A percentile compares a stretch with the other conserved stretches of the same genome.
These are phyloP conservation scores for Yponomeuta evonymella DNA, from an alignment of 2,888 invertebrate genomes.

Conservation along the genomic window DNA sequence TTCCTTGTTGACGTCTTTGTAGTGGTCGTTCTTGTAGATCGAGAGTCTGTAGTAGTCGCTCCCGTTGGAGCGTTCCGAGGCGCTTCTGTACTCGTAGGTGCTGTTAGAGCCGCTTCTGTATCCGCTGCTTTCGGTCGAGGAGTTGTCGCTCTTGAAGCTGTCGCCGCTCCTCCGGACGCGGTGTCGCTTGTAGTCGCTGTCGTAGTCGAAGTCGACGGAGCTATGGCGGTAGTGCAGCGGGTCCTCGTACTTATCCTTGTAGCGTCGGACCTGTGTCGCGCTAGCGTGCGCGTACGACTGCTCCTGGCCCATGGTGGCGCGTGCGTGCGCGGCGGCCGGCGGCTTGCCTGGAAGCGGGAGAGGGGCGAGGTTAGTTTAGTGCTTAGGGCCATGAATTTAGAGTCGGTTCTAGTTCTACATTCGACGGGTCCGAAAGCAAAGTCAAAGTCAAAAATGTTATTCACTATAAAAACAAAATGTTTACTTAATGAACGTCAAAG, in stretches of 20 bases:
- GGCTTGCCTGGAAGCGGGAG: slow-evolving; percentile 50
- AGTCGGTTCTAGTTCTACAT: no score
- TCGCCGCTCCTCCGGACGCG: slow-evolving; percentile 55
- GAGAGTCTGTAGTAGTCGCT: slow-evolving; percentile 66
- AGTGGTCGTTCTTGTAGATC: slow-evolving; percentile 70
- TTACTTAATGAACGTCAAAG: no score
- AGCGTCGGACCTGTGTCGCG: slow-evolving; percentile 46
- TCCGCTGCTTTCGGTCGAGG: slow-evolving; percentile 65
- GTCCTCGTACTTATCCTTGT: slow-evolving; percentile 52
- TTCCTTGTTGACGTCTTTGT: slow-evolving; percentile 66
- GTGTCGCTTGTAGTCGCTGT: slow-evolving; percentile 51
- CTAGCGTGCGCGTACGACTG: slow-evolving; percentile 62
- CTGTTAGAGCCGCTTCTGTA: slow-evolving; percentile 63
- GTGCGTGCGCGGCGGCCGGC: slow-evolving; percentile 41
- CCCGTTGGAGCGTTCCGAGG: slow-evolving; percentile 54
- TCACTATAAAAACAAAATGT: no score
- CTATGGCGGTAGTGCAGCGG: slow-evolving; percentile 41
- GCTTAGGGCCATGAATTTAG: no score
- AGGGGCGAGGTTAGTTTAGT: slow-evolving; percentile 17
- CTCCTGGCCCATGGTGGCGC: slow-evolving; percentile 62
- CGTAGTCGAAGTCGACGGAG: slow-evolving; percentile 29
- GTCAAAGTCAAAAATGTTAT: no score
- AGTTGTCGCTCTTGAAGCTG: slow-evolving; percentile 65
- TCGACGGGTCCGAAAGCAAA: no score
- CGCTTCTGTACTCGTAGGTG: slow-evolving; percentile 51